Conservation (phyloP, 2,888 invertebrate genomes). For the Boloria euphrosyne region DNA sequence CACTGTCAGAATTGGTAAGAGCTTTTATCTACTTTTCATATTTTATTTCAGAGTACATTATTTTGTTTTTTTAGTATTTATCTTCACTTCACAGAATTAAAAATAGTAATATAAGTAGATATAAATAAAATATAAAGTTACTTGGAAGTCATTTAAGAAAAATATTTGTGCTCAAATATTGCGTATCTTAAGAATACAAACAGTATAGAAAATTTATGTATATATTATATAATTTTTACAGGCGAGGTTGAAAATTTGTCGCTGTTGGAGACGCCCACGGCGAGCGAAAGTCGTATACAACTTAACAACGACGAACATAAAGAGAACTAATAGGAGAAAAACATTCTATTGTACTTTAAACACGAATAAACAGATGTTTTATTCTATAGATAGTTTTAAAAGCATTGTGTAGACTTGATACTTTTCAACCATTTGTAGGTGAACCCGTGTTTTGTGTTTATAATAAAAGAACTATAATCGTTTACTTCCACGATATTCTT, state of each 20-base stretch:
- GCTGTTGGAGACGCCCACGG: constrained; percentile 64
- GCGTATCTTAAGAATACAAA: constrained; percentile 9
- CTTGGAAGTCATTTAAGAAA: neutral
- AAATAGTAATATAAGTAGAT: too few species aligned
- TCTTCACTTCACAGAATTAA: too few species aligned
- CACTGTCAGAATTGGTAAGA: constrained; percentile 73
- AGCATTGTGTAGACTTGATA: constrained; percentile 22
- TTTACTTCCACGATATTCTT: constrained; percentile 14
- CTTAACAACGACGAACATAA: constrained; percentile 59
- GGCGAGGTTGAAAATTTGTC: constrained; percentile 75
- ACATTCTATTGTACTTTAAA: constrained; percentile 30
- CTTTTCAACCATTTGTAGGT: constrained; percentile 18
- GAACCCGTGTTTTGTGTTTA: constrained; percentile 14
- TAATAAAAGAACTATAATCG: neutral
- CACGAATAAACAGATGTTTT: constrained; percentile 27
- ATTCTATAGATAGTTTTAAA: constrained; percentile 24
- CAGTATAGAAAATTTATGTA: neutral
- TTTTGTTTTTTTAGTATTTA: too few species aligned
- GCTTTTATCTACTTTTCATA: neutral
- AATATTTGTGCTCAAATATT: neutral
- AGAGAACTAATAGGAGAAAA: constrained; percentile 41
- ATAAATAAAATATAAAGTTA: neutral
- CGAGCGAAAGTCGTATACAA: constrained; percentile 68
- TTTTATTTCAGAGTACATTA: neutral
- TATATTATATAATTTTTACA: constrained; percentile 48